Conservation (phyloP, 2,113 vertebrate species). For the Cephalopterus ornatus region DNA sequence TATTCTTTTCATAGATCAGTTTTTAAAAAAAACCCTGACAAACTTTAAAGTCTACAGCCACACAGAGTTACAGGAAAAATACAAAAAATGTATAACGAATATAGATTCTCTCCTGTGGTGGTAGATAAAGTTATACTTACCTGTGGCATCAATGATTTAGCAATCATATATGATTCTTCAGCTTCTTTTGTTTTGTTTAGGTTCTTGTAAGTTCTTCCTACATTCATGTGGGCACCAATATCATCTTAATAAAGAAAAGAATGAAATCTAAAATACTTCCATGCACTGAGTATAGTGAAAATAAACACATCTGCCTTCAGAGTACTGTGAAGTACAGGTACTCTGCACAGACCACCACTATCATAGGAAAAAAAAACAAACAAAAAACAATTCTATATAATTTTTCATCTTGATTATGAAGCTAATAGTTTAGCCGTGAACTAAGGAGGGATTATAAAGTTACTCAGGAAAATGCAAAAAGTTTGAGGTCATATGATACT, state of each 20-base stretch:
- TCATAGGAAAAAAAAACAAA: not conserved
- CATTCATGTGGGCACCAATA: constrained; percentile 98
- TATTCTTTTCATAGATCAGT: not conserved
- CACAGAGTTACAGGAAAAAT: not conserved
- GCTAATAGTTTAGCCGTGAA: not conserved
- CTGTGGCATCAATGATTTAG: constrained; percentile 98
- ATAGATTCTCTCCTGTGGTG: not conserved
- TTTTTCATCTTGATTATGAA: not conserved
- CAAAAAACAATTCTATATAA: not conserved
- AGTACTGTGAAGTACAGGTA: not conserved
- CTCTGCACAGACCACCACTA: not conserved
- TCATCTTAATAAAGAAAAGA: constrained; percentile 80
- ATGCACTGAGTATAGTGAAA: not conserved
- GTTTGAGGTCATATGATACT: not conserved
- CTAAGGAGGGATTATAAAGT: not conserved
- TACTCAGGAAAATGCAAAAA: not conserved
- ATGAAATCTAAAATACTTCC: not conserved
- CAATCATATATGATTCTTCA: constrained; percentile 92
- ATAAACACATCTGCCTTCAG: not conserved
- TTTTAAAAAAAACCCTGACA: not conserved
- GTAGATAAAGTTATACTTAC: constrained; percentile 66
- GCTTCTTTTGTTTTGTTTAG: constrained; percentile 94
- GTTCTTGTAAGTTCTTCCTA: constrained; percentile 98
- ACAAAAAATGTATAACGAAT: not conserved
- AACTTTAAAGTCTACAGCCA: not conserved